Base-by-base conservation (phyloP, 2,888 invertebrate species). In the Cephus sareptanus region DNA sequence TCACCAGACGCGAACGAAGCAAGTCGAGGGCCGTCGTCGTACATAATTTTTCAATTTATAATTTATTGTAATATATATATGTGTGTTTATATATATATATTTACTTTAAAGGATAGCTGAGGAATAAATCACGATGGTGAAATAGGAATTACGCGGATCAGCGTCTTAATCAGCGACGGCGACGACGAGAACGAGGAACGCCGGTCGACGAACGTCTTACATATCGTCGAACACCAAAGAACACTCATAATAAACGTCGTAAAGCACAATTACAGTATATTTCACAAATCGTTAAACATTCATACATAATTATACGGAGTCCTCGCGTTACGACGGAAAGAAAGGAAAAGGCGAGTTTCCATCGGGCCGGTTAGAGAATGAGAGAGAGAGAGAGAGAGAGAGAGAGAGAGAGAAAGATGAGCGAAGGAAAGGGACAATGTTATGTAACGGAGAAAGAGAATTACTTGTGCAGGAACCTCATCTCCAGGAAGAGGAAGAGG, bases 231-330 rank as follows among this genome's bases (percentile, higher is more conserved):
- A 56, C 23, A 34, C 13, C 31, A 76, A 76, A 84, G 81, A 83
- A 83, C 81, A 81, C 81, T 56, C 56, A 56, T 56, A 56, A 81
- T 83, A 82, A 81, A 85, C 85, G 84, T 84, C 82, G 86, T 92
- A 90, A 92, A 92, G 92, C 92, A 92, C 92, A 92, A 90, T 91
- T 92, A 92, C 92, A 92, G 89, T 92, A 92, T 92, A 92, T 92
- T 92, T 92, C 91, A 92, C 92, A 92, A 90, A 89, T 89, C 87
- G 89, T 90, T 91, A 91, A 91, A 91, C 92, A 92, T 91, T 92
- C 92, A 92, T 92, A 92, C 92, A 92, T 91, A 86, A 87, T 87
- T 85, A 87, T 87, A 87, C 86, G 84, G 56, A 85, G 81, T 82
- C 82, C 83, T 84, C 85, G 85, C 78, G 79, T 56, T 76, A 80